phyloP scores from a whole-genome alignment of 2,113 vertebrate genomes.

The Vicugna pacos region DNA sequence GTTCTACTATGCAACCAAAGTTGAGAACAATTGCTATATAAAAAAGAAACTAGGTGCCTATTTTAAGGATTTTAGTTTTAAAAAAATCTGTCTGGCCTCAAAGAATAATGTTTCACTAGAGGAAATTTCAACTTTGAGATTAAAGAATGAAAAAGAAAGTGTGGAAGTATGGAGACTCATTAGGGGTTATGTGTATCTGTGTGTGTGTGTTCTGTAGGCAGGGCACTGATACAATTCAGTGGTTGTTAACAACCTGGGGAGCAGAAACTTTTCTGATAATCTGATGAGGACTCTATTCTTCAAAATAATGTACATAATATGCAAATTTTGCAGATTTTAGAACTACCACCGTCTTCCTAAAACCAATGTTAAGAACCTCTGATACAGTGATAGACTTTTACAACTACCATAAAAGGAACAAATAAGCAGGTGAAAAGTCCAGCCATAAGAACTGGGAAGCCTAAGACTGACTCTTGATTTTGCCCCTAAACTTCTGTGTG shows the following conservation, averaged over 20 bases:
- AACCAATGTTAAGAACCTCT: background rate
- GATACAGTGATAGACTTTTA: background rate
- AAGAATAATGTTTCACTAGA: background rate
- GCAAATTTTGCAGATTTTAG: background rate
- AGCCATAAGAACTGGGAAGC: background rate
- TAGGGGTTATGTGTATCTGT: background rate
- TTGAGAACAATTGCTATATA: background rate
- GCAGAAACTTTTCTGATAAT: background rate
- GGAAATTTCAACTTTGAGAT: background rate
- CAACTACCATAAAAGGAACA: background rate
- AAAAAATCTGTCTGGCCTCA: slow-evolving; percentile 12
- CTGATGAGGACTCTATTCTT: background rate
- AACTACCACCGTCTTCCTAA: background rate
- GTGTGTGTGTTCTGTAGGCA: background rate
- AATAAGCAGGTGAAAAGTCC: background rate
- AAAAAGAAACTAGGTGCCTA: background rate
- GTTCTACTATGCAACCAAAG: background rate
- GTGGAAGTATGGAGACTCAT: background rate
- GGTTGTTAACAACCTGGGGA: background rate
- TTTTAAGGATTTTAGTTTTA: background rate
- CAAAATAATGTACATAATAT: background rate
- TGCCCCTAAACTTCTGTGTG: background rate
- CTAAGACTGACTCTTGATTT: background rate
- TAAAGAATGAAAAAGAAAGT: background rate
- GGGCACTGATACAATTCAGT: background rate